Evolutionary conservation across 2,797 vertebrate species (phyloP).

Genomic region (Cynopterus sphinx): DNA sequence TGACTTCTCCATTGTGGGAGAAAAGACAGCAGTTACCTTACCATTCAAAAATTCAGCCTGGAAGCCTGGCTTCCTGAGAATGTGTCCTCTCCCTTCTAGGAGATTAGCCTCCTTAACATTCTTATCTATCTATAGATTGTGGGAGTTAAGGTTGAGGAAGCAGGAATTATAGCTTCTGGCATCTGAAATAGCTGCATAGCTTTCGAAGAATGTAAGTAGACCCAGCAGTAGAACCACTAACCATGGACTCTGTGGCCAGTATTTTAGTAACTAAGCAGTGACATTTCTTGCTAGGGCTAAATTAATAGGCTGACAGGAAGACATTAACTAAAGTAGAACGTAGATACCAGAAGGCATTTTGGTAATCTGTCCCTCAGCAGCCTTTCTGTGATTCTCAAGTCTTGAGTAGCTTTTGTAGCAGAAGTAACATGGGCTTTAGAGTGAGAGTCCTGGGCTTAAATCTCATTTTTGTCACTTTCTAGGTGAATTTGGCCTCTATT

Average conservation of each 20-base stretch:
- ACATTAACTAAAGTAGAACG: not conserved
- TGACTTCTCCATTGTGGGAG: not conserved
- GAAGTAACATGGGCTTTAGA: not conserved
- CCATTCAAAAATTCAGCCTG: not conserved
- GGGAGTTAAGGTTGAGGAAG: not conserved
- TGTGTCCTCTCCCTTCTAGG: not conserved
- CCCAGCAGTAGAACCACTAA: not conserved
- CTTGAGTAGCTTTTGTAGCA: not conserved
- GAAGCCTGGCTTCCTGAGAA: not conserved
- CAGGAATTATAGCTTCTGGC: not conserved
- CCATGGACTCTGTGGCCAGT: not conserved
- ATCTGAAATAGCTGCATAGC: not conserved
- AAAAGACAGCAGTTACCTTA: not conserved
- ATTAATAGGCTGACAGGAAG: not conserved
- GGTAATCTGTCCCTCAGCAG: not conserved
- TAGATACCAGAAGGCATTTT: not conserved
- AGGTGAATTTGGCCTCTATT: not conserved
- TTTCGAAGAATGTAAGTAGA: not conserved
- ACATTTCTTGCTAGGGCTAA: not conserved
- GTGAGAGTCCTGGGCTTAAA: not conserved
- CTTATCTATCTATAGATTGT: not conserved
- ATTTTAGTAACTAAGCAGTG: not conserved
- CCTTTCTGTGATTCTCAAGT: not conserved
- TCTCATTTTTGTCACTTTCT: not conserved
- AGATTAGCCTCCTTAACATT: not conserved